Base-by-base conservation (phyloP, 1,140 invertebrate genomes). In the Drosophila quadrilineata region DNA sequence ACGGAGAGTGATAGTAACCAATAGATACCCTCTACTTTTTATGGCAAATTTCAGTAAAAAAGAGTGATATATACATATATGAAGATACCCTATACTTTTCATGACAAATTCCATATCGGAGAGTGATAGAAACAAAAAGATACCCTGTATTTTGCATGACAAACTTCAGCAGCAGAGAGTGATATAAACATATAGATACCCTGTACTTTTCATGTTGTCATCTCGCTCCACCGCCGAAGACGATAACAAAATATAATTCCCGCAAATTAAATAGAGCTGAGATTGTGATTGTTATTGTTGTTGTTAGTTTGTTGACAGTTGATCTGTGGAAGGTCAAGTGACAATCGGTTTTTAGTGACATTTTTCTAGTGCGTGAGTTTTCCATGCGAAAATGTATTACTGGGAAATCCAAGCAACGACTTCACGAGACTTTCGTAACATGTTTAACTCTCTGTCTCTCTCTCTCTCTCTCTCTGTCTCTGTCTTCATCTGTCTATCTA, bases 211-310 rank as follows among this genome's bases (percentile, higher is more conserved):
- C 59, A 40, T 29, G 21, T 46, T 19, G 41, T n/a, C 26, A 9
- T 19, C 17, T 12, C 12, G 8, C 26, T 8, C n/a, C 53, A 9
- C 28, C 19, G 28, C 16, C 33, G 16, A 28, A 71, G 52, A 71
- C 26, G 9, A 56, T 33, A 22, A 46, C 75, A 69, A 52, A 80
- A 62, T 68, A 12, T 63, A 80, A 80, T 67, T 57, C 33, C 60
- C 24, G 49, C 38, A 72, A 76, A 77, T 76, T 64, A 76, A n/a
- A 64, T 28, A 31, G 31, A 46, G 52, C 33, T 56, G 58, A 52
- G 29, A 59, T 71, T 63, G 29, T 58, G 63, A 16, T 68, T 48
- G 28, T 28, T 19, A n/a, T 45, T 43, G 41, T 58, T 71, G 14
- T 67, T 63, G 26, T 31, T 56, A 8, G n/a, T n/a, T 22, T 49